Conservation (phyloP, 2,113 vertebrate species). For the Saimiri boliviensis region DNA sequence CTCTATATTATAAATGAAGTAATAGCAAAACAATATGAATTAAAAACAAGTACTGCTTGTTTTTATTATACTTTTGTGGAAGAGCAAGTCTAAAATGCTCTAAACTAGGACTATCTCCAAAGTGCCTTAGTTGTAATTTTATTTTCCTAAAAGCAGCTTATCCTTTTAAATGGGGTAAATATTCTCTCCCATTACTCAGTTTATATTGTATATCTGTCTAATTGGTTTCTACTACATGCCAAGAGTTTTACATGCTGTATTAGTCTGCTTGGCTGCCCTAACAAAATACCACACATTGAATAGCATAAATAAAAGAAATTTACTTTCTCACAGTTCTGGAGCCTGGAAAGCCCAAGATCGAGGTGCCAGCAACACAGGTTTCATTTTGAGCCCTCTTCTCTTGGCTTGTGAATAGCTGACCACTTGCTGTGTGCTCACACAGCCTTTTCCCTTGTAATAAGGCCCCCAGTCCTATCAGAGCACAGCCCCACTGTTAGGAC, state of each 20-base stretch:
- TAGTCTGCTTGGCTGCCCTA: neutral
- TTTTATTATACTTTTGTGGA: neutral
- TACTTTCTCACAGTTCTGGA: conserved; percentile 23
- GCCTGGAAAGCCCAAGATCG: neutral
- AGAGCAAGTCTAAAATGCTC: neutral
- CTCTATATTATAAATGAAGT: neutral
- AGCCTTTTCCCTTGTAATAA: neutral
- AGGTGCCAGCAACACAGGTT: neutral
- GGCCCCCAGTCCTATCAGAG: neutral
- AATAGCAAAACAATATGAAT: conserved; percentile 22
- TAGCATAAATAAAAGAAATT: neutral
- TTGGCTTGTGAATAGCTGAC: neutral
- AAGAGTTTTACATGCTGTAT: conserved; percentile 21
- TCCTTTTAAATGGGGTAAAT: neutral
- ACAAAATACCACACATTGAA: neutral
- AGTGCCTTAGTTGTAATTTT: neutral
- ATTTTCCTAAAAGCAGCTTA: conserved; percentile 14
- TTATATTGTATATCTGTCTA: neutral
- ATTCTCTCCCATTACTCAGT: neutral
- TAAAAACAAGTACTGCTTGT: neutral
- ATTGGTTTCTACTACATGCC: conserved; percentile 29
- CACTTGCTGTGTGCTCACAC: neutral
- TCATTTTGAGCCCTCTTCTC: neutral
- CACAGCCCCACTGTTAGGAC: neutral
- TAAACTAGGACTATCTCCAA: neutral